Base-by-base conservation (phyloP, 1,140 invertebrate species). In the Ylistrum balloti region DNA sequence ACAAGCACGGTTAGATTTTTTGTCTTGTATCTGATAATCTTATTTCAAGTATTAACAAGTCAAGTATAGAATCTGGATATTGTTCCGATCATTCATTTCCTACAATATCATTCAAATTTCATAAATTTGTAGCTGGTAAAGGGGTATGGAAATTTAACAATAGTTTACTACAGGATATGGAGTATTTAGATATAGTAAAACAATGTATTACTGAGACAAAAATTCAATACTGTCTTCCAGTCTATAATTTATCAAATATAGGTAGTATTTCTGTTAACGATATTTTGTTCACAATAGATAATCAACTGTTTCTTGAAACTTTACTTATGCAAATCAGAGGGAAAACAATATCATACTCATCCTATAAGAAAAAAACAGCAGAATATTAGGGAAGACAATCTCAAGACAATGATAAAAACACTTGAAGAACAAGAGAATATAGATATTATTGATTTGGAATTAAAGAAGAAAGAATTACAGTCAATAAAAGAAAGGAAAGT, bases 171-270 rank as follows among this genome's bases (percentile, higher is more conserved):
- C 45, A 56, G 20, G 88, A 89, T 15, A 5, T 48, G 41, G 38
- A 88, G 13, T 91, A 88, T 35, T 35, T 91, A 20, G 32, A 85
- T 33, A 34, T 74, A 74, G 85, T 91, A 1, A 89, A 48, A 85
- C 17, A 87, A 10, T 10, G 33, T 13, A 85, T 89, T 1, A 85
- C 10, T 22, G 32, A 85, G 9, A 74, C 41, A 7, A 86, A 85
- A 85, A 22, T 41, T 0, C 88, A 89, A 48, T 91, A 89, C 88
- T 85, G 22, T 41, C 5, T 41, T 33, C 85, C 33, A 33, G n/a
- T 89, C 38, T 88, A 91, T 85, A 88, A 86, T 34, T 28, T 91
- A 17, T 28, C 85, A 33, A 91, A 88, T 48, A 41, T 89, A 33
- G 20, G 86, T 17, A 88, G 41, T 11, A 86, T 91, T 28, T 17